Conservation (phyloP, 2,888 invertebrate species). For the Aquatica leii region DNA sequence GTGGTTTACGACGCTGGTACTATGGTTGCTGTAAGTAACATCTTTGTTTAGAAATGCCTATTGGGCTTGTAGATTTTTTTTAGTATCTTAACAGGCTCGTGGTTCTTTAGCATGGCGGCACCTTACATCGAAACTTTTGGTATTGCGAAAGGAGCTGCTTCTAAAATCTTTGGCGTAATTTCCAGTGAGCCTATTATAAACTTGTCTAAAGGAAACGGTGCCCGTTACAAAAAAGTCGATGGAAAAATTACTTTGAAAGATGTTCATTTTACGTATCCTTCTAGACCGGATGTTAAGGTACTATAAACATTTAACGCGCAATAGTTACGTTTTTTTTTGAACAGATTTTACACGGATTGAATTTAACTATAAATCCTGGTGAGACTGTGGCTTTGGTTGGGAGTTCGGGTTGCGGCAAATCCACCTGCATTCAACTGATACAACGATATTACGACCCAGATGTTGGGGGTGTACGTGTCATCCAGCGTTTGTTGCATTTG, state of each 20-base stretch:
- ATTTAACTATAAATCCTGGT: conserved; percentile 71
- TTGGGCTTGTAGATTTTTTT: conserved; percentile 76
- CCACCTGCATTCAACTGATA: conserved; percentile 77
- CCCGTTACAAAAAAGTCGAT: conserved; percentile 63
- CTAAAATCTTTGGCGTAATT: conserved; percentile 76
- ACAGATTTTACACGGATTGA: conserved; percentile 71
- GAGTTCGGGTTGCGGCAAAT: conserved; percentile 80
- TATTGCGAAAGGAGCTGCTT: conserved; percentile 81
- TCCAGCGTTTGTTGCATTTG: too few species aligned
- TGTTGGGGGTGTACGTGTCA: conserved; percentile 66
- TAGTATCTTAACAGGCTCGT: conserved; percentile 75
- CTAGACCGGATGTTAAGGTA: conserved; percentile 76
- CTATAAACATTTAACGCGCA: conserved; percentile 46
- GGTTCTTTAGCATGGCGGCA: conserved; percentile 80
- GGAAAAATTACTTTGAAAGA: conserved; percentile 77
- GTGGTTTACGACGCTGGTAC: conserved; percentile 68
- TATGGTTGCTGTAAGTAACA: conserved; percentile 72
- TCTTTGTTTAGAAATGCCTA: too few species aligned
- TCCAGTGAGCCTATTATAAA: conserved; percentile 82
- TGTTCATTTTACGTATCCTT: conserved; percentile 83
- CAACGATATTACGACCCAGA: conserved; percentile 76
- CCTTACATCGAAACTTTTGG: conserved; percentile 84
- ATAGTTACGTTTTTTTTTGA: conserved; percentile 39
- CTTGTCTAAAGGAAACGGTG: conserved; percentile 73
- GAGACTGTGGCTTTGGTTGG: conserved; percentile 80